Base-by-base conservation (phyloP, 2,888 invertebrate genomes). In the Hyalella azteca region DNA sequence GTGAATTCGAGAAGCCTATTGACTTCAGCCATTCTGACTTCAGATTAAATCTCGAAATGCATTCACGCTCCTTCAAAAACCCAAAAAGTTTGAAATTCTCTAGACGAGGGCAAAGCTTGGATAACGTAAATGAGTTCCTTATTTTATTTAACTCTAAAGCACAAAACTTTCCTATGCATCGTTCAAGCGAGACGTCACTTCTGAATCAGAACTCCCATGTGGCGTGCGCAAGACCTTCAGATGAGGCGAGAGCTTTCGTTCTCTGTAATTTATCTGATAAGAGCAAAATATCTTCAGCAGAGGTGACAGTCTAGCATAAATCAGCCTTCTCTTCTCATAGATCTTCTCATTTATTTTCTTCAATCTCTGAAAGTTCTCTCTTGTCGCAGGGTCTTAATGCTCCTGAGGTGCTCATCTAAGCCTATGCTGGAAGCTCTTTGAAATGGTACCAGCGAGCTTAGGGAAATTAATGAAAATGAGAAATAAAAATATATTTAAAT, bases 271-370 rank as follows among this genome's bases (percentile, higher is more conserved):
- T 66, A 66, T 36, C 66, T 36, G 66, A 36, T n/a, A 66, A 66
- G 36, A 11, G 5, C 15, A 32, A 66, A 36, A n/a, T 66, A 32
- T 66, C 66, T 5, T 3, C 66, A 15, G 29, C 7, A n/a, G 66
- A 66, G 36, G 36, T 66, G 36, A 66, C 66, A 36, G 66, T 66
- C 66, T 66, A 66, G 66, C 66, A 66, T 2, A 66, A 36, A 36
- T 66, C 66, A 36, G 66, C 66, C 66, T 66, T 66, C 66, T 66
- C 66, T 66, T 66, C 66, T 32, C 15, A 45, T 45, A 36, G 36
- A 7, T 66, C 66, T 36, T 66, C 66, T 36, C 19, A 32, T 66
- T 66, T 36, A 15, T 11, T 36, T 36, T 32, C 32, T 15, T 66
- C 66, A 19, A 36, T n/a, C 19, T 32, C 36, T 5, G 13, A 1